Evolutionary conservation across 2,797 vertebrate genomes (phyloP).

Genomic region (Sebastes cheni): DNA sequence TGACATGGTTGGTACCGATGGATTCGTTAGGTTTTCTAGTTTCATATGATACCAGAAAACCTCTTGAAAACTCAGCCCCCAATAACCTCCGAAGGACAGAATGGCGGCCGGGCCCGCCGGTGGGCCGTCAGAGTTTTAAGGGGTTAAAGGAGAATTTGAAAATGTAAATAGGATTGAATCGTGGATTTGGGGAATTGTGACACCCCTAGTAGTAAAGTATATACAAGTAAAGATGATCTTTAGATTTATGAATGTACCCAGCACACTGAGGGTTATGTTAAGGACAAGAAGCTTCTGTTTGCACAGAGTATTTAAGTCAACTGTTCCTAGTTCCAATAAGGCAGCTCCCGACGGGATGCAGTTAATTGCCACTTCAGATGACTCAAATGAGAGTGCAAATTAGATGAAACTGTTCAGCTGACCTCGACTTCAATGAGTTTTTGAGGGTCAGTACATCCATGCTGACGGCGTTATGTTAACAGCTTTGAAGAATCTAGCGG

Average conservation of each 20-base stretch:
- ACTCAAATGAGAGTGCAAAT: conserved; percentile 50
- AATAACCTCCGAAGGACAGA: too few relatives aligned
- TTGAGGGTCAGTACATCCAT: conserved; percentile 23
- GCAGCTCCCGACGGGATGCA: conserved; percentile 29
- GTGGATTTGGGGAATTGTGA: not conserved
- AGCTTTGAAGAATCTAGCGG: not conserved
- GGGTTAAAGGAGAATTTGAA: too few relatives aligned
- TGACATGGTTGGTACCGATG: too few relatives aligned
- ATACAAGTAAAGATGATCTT: not conserved
- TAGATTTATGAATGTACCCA: not conserved
- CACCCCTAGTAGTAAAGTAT: not conserved
- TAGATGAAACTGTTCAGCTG: conserved; percentile 45
- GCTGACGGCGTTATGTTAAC: not conserved
- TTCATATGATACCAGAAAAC: too few relatives aligned
- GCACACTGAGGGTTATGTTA: not conserved
- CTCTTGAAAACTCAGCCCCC: too few relatives aligned
- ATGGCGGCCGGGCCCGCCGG: too few relatives aligned
- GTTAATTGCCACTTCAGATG: conserved; percentile 55
- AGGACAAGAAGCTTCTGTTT: conserved; percentile 29
- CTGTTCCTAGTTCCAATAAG: conserved; percentile 20
- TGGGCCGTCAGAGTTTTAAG: too few relatives aligned
- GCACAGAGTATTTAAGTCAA: conserved; percentile 28
- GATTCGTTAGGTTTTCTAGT: too few relatives aligned
- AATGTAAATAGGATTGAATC: not conserved
- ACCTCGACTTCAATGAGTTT: conserved; percentile 43